phyloP scores from a whole-genome alignment of 2,888 invertebrate genomes.

The Pinctada fucata region DNA sequence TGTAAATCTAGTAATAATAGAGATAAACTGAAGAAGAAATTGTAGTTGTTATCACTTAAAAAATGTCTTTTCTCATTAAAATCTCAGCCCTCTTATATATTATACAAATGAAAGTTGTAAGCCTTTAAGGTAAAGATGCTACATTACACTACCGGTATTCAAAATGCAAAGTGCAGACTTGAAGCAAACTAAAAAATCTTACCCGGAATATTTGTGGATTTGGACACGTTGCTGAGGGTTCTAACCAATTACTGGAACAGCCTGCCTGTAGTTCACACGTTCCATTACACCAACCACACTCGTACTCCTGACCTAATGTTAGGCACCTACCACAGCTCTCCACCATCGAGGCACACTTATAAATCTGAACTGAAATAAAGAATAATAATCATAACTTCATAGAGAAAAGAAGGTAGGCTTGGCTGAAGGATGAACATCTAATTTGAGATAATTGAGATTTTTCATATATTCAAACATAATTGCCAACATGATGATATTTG shows the following conservation, averaged over 20 bases:
- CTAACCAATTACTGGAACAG: slow-evolving; percentile 83
- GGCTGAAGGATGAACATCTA: too few relatives aligned
- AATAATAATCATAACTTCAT: not conserved
- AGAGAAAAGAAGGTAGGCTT: not conserved
- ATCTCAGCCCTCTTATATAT: too few relatives aligned
- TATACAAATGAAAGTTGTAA: too few relatives aligned
- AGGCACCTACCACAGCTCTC: slow-evolving; percentile 98
- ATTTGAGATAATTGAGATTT: too few relatives aligned
- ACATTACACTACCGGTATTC: too few relatives aligned
- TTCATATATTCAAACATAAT: too few relatives aligned
- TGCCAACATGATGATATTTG: too few relatives aligned
- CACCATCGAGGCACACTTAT: slow-evolving; percentile 95
- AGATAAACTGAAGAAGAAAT: too few relatives aligned
- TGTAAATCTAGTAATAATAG: too few relatives aligned
- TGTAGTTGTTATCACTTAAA: too few relatives aligned
- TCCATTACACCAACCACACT: slow-evolving; percentile 88
- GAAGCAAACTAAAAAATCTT: not conserved
- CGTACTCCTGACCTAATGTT: slow-evolving; percentile 93
- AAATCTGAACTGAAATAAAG: slow-evolving; percentile 74
- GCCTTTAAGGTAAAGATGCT: too few relatives aligned
- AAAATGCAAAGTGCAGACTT: not conserved
- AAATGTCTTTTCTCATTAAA: too few relatives aligned
- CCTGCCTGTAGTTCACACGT: slow-evolving; percentile 5
- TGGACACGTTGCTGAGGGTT: slow-evolving; percentile 94
- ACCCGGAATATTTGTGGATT: slow-evolving; percentile 88